phyloP scores from a whole-genome alignment of 1,140 invertebrate genomes.

The Teleogryllus occipitalis region DNA sequence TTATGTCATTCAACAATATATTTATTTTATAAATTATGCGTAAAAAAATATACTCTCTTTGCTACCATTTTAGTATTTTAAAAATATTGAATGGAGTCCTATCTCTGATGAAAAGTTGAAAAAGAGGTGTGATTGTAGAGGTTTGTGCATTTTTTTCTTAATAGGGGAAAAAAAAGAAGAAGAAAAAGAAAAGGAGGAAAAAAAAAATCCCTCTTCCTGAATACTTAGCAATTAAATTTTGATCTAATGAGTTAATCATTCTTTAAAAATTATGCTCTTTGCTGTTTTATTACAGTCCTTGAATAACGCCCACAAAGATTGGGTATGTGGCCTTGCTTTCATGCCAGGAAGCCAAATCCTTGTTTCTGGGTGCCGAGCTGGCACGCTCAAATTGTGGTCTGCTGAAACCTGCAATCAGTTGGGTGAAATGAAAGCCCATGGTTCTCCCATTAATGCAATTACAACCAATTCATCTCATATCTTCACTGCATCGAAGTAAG shows the following conservation, averaged over 20 bases:
- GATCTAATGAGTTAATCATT: not conserved
- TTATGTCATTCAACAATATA: too few species aligned
- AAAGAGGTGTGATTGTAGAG: too few species aligned
- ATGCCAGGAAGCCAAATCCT: constrained; percentile 51
- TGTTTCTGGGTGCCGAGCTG: constrained; percentile 69
- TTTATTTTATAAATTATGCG: too few species aligned
- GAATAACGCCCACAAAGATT: constrained; percentile 83
- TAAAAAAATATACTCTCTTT: too few species aligned
- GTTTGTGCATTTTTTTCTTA: too few species aligned
- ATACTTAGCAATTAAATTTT: not conserved
- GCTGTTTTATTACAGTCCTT: constrained; percentile 48
- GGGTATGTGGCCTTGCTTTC: constrained; percentile 71
- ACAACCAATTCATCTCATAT: constrained; percentile 61
- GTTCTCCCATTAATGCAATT: constrained; percentile 66
- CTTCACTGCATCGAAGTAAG: constrained; percentile 68
- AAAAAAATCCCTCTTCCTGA: not conserved
- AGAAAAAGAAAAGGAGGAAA: too few species aligned
- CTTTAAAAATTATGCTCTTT: not conserved
- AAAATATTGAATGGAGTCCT: too few species aligned
- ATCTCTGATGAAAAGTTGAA: too few species aligned
- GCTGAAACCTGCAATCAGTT: constrained; percentile 51
- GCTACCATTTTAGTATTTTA: too few species aligned
- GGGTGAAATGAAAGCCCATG: constrained; percentile 65
- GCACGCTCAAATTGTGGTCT: constrained; percentile 64
- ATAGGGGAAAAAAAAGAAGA: not conserved